Percentiles rank a stretch among this genome's conserved stretches.
phyloP scores from a whole-genome alignment of 2,113 vertebrate species.

The Pipra filicauda region DNA sequence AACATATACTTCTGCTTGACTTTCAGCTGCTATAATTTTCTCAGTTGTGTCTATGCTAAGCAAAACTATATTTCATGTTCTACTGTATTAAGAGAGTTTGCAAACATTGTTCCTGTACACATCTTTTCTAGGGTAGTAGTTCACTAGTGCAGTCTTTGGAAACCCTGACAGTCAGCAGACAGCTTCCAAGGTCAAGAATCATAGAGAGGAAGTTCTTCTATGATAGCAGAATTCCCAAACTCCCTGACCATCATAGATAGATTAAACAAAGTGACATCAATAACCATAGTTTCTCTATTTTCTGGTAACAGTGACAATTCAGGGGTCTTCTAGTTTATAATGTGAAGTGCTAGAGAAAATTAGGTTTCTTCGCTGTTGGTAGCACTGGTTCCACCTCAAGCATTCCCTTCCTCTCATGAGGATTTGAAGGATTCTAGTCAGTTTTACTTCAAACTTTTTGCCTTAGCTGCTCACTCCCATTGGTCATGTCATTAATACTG shows the following conservation, averaged over 20 bases:
- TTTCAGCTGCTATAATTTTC: neutral
- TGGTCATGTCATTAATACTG: neutral
- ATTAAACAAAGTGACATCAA: neutral
- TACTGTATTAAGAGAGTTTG: neutral
- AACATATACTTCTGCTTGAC: neutral
- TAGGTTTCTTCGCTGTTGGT: neutral
- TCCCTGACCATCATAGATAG: neutral
- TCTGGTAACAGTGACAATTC: neutral
- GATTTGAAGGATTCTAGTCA: neutral
- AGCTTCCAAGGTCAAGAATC: neutral
- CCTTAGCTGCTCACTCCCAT: neutral
- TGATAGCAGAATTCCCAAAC: neutral
- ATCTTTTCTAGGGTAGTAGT: neutral
- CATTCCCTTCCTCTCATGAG: neutral
- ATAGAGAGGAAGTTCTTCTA: neutral
- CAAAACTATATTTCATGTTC: neutral
- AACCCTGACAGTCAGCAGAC: neutral
- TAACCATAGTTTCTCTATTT: neutral
- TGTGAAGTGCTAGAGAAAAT: neutral
- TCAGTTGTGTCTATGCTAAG: neutral
- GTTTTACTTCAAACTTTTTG: neutral
- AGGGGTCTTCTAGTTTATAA: neutral
- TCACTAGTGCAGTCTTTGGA: neutral
- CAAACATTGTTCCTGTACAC: neutral
- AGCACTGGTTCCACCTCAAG: neutral